Percentiles rank a stretch among this genome's conserved stretches.
These are phyloP conservation scores for Danaus melanippus DNA, from an alignment of 1,140 invertebrate species.

Conservation along the genomic window DNA sequence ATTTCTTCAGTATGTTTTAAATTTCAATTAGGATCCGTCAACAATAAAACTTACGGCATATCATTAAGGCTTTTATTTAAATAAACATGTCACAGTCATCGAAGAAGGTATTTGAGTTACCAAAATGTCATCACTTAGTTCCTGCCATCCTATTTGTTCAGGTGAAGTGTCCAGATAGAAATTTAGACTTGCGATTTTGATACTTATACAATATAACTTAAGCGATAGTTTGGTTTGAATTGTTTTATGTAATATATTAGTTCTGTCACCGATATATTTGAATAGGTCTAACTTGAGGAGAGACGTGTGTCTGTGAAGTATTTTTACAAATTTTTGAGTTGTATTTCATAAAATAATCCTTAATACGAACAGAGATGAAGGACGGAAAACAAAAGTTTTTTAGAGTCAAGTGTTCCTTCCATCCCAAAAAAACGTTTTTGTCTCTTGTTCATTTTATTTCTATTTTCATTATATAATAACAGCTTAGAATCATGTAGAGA, in stretches of 20 bases:
- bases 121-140: constrained; percentile 2
- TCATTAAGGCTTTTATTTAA: too few species aligned
- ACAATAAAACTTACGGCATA: too few species aligned
- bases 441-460: too few species aligned
- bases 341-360: constrained; percentile 4
- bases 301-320: constrained; percentile 20
- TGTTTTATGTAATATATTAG: constrained; percentile 5
- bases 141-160: constrained; percentile 22
- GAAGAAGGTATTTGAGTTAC: constrained; percentile 9
- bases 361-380: too few species aligned
- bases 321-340: not conserved
- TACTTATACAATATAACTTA: not conserved
- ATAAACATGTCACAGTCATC: too few species aligned
- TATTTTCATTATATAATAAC: too few species aligned
- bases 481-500: too few species aligned
- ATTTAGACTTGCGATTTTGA: constrained; percentile 7
- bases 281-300: constrained; percentile 29
- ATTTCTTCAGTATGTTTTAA: too few species aligned
- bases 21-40: too few species aligned
- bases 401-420: too few species aligned
- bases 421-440: too few species aligned
- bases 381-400: not conserved
- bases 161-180: constrained; percentile 13
- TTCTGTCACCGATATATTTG: constrained; percentile 15
- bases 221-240: constrained; percentile 3